Conservation (phyloP, 2,797 vertebrate species). For the Yasuhikotakia modesta region DNA sequence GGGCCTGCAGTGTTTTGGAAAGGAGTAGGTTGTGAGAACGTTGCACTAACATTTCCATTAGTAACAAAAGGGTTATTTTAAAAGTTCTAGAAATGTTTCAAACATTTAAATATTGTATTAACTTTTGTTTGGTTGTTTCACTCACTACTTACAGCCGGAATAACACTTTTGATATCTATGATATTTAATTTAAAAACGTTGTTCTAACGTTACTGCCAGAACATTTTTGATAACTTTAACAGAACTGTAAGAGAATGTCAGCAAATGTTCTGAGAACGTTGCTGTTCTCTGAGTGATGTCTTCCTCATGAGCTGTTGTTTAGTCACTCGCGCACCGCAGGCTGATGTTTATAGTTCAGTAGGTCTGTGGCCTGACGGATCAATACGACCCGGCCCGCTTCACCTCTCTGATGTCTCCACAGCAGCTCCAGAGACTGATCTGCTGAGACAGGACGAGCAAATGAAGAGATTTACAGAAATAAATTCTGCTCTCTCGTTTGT, state of each 20-base stretch:
- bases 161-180: too few species aligned
- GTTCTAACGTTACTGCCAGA: too few species aligned
- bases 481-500: conserved; percentile 7
- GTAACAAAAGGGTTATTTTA: too few species aligned
- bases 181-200: too few species aligned
- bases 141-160: too few species aligned
- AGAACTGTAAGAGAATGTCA: too few species aligned
- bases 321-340: conserved; percentile 72
- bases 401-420: conserved; percentile 72
- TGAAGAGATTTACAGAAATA: conserved; percentile 50
- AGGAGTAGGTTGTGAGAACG: conserved; percentile 7
- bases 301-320: conserved; percentile 70
- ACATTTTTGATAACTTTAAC: too few species aligned
- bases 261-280: too few species aligned
- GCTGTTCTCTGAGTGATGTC: conserved; percentile 55
- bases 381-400: conserved; percentile 75
- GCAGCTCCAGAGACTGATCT: conserved; percentile 62
- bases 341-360: conserved; percentile 63
- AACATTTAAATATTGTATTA: too few species aligned
- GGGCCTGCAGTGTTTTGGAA: conserved; percentile 50
- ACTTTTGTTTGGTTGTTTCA: too few species aligned
- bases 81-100: too few species aligned
- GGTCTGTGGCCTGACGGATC: conserved; percentile 49
- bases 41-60: too few species aligned
- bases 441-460: conserved; percentile 66